Evolutionary conservation across 1,140 invertebrate species (phyloP).

Genomic region (Ptiloglossa arizonensis): DNA sequence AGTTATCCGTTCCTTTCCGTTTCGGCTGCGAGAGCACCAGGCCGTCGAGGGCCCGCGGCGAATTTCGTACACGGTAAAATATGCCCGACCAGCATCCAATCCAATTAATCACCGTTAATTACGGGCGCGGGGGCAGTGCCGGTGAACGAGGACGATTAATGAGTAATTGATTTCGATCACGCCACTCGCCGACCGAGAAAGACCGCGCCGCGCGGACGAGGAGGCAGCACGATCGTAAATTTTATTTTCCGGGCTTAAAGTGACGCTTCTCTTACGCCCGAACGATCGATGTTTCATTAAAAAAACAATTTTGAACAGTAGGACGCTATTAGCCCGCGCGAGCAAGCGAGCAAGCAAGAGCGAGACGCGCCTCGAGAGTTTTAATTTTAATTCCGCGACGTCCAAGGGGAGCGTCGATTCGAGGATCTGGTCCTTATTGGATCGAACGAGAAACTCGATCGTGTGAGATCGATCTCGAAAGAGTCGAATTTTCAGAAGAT

Average conservation of each 20-base stretch:
- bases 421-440: too few species aligned
- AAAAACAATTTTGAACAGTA: background rate
- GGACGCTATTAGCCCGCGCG: too few species aligned
- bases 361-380: too few species aligned
- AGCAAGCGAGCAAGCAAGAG: too few species aligned
- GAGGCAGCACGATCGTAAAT: conserved; percentile 54
- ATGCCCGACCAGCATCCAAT: conserved; percentile 60
- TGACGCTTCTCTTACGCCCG: background rate
- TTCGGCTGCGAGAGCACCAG: conserved; percentile 25
- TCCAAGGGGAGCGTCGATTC: too few species aligned
- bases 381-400: too few species aligned
- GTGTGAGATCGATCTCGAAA: too few species aligned
- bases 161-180: conserved; percentile 79
- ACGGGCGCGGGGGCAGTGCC: conserved; percentile 68
- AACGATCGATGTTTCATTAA: background rate
- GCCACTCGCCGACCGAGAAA: conserved; percentile 70
- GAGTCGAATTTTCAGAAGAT: too few species aligned
- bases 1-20: conserved; percentile 21
- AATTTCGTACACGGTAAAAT: conserved; percentile 68
- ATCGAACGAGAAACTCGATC: too few species aligned
- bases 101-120: conserved; percentile 79
- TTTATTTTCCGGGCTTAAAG: conserved; percentile 48
- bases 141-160: conserved; percentile 69
- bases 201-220: conserved; percentile 47
- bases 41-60: conserved; percentile 49